Evolutionary conservation across 2,888 invertebrate species (phyloP), one percentile per base, ranked within the genome.

Genomic region (Oscheius onirici): DNA sequence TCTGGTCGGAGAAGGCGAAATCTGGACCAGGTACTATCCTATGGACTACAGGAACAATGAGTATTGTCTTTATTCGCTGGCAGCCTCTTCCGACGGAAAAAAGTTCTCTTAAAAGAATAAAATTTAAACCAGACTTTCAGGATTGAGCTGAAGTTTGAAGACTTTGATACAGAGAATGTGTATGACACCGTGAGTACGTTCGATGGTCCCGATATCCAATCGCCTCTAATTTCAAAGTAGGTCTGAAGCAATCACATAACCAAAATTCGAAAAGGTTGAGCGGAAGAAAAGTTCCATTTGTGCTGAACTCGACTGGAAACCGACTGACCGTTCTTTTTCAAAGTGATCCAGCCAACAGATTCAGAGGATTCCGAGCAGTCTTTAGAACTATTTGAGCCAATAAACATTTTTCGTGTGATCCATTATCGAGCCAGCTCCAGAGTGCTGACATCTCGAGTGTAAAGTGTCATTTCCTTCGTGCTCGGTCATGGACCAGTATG

Each of bases 391-490:
- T 49, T 49, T 49, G 34, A 34, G 8, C 34, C 8, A 34, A 34
- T 34, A 34, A 34, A 34, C 34, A 34, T 3, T 34, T 34, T 34
- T 34, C n/a, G 34, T 34, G 34, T 34, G 8, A 34, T 34, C 3
- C 8, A 8, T 34, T 34, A 34, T 34, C 34, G 34, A 34, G 8
- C 34, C 34, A 34, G 34, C 34, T 34, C 34, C 34, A 34, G 34
- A 34, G 34, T 34, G 46, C 20, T 46, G 46, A 17, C 46, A 46
- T 17, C 20, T 20, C 46, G 28, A n/a, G 26, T 55, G 55, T 55
- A 55, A 55, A 55, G 55, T 22, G 24, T 46, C 55, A 26, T 55
- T 55, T 22, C 55, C 55, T 22, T 15, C 55, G 55, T 55, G 55
- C 6, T 55, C 34, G 15, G 55, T 22, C 49, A 55, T 55, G 55